phyloP scores from a whole-genome alignment of 2,888 invertebrate species.

The Syrista parreyssii region DNA sequence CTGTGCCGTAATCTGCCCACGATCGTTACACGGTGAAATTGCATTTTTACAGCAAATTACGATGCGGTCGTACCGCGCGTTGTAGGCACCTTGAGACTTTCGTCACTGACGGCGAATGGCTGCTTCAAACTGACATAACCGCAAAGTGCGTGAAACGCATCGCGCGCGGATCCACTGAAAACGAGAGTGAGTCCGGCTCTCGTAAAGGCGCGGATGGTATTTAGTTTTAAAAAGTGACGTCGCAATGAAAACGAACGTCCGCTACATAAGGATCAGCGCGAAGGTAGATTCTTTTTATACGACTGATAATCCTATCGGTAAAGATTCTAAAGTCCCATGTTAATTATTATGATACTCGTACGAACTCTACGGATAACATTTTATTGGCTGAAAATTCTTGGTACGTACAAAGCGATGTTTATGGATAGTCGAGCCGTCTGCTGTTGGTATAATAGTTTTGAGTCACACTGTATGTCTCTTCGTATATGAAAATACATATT shows the following conservation, averaged over 20 bases:
- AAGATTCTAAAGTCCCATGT: not conserved
- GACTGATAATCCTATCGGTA: not conserved
- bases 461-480: not conserved
- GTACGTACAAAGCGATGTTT: no score
- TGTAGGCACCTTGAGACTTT: slow-evolving; percentile 43
- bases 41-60: not conserved
- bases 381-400: not conserved
- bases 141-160: slow-evolving; percentile 2
- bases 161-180: not conserved
- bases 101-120: slow-evolving; percentile 34
- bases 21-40: not conserved
- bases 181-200: not conserved
- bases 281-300: not conserved
- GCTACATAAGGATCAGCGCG: not conserved
- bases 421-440: no score
- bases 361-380: not conserved
- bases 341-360: not conserved
- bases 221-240: not conserved
- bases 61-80: not conserved
- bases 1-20: not conserved
- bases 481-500: not conserved
- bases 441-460: no score
- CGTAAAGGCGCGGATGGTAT: not conserved
- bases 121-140: slow-evolving; percentile 13
- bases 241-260: not conserved